Conservation (phyloP, 1,140 invertebrate genomes). For the Pseudobourletiella spinata region DNA sequence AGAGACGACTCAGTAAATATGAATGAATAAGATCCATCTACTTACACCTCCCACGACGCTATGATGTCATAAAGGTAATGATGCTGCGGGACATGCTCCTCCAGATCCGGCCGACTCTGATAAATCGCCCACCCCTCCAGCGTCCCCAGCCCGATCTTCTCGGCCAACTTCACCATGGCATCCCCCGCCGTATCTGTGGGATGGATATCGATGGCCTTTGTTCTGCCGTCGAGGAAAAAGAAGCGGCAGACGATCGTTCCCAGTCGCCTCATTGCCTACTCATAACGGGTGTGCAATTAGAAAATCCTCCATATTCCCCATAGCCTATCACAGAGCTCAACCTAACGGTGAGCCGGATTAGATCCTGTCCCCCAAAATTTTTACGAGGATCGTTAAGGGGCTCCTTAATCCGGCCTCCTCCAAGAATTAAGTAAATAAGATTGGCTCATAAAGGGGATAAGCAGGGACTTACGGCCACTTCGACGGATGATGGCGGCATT, state of each 20-base stretch:
- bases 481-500: slow-evolving; percentile 80
- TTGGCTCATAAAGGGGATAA: too few species aligned
- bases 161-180: slow-evolving; percentile 75
- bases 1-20: too few species aligned
- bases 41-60: slow-evolving; percentile 82
- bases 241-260: slow-evolving; percentile 90
- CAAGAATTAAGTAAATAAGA: too few species aligned
- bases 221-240: slow-evolving; percentile 89
- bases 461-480: slow-evolving; percentile 78
- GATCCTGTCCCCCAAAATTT: too few species aligned
- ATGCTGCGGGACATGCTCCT: slow-evolving; percentile 85
- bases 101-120: slow-evolving; percentile 68
- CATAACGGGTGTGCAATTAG: too few species aligned
- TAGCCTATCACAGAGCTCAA: too few species aligned
- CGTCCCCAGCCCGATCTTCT: slow-evolving; percentile 72
- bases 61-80: slow-evolving; percentile 91
- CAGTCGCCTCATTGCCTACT: slow-evolving; percentile 74
- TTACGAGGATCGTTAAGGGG: too few species aligned
- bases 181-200: slow-evolving; percentile 87
- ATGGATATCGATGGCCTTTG: slow-evolving; percentile 85
- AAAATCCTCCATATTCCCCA: too few species aligned
- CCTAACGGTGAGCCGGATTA: too few species aligned
- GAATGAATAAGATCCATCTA: background rate
- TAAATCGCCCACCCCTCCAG: slow-evolving; percentile 86
- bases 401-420: too few species aligned